These are phyloP conservation scores for Lasioglossum leucozonium DNA, from an alignment of 2,888 invertebrate species.

Conservation along the genomic window DNA sequence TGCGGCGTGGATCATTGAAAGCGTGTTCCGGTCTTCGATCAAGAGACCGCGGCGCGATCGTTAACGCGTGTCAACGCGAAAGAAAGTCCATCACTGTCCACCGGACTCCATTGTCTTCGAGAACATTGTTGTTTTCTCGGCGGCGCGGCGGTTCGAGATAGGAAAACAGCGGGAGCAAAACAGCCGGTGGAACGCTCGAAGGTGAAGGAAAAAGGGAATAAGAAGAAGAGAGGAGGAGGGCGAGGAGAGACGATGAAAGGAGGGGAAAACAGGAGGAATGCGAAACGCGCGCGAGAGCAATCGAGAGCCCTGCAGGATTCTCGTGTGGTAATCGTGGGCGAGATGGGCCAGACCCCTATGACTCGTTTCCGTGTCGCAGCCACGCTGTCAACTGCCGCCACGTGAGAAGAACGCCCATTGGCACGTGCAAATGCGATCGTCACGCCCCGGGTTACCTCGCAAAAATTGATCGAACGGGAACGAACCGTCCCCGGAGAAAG, in stretches of 20 bases:
- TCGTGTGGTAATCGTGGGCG: conserved; percentile 54
- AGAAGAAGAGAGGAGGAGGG: background rate
- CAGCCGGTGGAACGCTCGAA: background rate
- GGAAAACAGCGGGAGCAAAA: conserved; percentile 19
- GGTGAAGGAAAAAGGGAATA: background rate
- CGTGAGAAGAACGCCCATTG: conserved; percentile 26
- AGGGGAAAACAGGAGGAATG: conserved; percentile 37
- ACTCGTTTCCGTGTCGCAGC: background rate
- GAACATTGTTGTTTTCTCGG: conserved; percentile 34
- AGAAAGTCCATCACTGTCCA: conserved; percentile 64
- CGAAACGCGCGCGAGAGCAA: conserved; percentile 48
- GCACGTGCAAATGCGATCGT: conserved; percentile 34
- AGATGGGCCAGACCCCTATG: conserved; percentile 40
- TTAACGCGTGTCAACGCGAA: conserved; percentile 60
- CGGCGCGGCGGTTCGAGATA: conserved; percentile 3
- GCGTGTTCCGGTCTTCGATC: conserved; percentile 48
- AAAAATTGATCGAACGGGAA: conserved; percentile 36
- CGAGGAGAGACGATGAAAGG: background rate
- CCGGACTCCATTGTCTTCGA: conserved; percentile 56
- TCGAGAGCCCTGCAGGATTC: conserved; percentile 57
- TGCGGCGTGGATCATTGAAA: conserved; percentile 36
- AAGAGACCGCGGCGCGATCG: conserved; percentile 43
- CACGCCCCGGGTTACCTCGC: conserved; percentile 35
- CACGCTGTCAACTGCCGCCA: conserved; percentile 18
- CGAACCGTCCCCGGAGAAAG: background rate